phyloP scores from a whole-genome alignment of 1,140 invertebrate genomes.

The Fragariocoptes setiger region DNA sequence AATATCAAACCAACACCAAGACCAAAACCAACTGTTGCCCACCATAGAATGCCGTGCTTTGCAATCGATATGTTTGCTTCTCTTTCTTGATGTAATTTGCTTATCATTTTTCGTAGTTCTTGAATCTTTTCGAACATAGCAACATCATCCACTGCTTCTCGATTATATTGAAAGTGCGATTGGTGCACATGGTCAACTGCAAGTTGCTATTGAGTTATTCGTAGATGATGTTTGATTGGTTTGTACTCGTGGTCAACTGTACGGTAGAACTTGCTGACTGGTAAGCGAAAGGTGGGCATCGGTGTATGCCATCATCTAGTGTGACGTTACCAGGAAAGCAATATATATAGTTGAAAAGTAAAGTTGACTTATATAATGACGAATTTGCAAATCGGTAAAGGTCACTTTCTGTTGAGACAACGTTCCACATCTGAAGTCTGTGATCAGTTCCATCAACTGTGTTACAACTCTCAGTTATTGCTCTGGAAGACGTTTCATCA shows the following conservation, averaged over 20 bases:
- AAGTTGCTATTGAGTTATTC: neutral
- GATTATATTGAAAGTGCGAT: neutral
- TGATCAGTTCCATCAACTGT: neutral
- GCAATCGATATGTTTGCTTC: neutral
- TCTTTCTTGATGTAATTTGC: neutral
- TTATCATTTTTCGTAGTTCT: neutral
- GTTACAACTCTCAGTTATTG: no score
- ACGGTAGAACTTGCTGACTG: neutral
- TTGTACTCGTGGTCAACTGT: neutral
- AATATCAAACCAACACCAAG: neutral
- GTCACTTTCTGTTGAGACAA: neutral
- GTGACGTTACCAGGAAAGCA: neutral
- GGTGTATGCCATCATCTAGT: neutral
- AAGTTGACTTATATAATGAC: neutral
- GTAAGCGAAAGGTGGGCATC: neutral
- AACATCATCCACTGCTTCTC: neutral
- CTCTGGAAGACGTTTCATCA: no score
- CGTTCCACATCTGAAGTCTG: neutral
- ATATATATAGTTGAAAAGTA: neutral
- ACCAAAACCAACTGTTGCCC: neutral
- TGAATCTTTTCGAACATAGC: neutral
- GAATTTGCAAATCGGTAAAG: neutral
- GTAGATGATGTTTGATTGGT: neutral
- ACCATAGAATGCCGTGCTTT: neutral
- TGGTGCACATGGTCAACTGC: neutral